phyloP scores from a whole-genome alignment of 2,113 vertebrate genomes.

The Theristicus caerulescens region DNA sequence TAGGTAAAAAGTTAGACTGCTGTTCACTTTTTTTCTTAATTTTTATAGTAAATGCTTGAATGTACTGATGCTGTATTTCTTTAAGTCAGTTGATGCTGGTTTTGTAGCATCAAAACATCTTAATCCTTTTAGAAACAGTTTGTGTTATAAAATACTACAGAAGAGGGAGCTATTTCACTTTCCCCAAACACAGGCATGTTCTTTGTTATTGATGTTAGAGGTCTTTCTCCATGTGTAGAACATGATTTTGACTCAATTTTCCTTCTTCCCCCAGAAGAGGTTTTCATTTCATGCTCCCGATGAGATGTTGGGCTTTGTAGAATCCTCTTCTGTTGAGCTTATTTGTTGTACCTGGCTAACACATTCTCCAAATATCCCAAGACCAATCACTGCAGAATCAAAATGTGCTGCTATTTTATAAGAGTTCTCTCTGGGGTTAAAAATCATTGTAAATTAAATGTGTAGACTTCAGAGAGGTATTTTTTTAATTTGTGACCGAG shows the following conservation, averaged over 20 bases:
- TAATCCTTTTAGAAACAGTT: neutral
- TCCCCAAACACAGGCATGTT: neutral
- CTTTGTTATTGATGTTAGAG: neutral
- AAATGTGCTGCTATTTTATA: neutral
- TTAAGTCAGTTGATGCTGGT: neutral
- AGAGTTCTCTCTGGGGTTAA: neutral
- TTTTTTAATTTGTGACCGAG: neutral
- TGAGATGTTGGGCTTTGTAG: neutral
- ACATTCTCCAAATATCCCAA: neutral
- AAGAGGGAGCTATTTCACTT: conserved; percentile 37
- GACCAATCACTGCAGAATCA: neutral
- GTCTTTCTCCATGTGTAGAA: neutral
- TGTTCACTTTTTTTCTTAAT: neutral
- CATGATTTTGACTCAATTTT: neutral
- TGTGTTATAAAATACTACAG: neutral
- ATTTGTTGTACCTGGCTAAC: neutral
- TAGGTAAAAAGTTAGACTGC: neutral
- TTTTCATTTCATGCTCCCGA: neutral
- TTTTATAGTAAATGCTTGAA: neutral
- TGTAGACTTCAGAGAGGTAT: neutral
- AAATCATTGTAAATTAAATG: neutral
- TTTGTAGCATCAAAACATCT: neutral
- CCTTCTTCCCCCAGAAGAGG: neutral
- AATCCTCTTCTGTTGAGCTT: neutral
- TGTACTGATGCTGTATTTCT: neutral